Base-by-base conservation (phyloP, 1,140 invertebrate genomes). In the Scaptomyza hsui region DNA sequence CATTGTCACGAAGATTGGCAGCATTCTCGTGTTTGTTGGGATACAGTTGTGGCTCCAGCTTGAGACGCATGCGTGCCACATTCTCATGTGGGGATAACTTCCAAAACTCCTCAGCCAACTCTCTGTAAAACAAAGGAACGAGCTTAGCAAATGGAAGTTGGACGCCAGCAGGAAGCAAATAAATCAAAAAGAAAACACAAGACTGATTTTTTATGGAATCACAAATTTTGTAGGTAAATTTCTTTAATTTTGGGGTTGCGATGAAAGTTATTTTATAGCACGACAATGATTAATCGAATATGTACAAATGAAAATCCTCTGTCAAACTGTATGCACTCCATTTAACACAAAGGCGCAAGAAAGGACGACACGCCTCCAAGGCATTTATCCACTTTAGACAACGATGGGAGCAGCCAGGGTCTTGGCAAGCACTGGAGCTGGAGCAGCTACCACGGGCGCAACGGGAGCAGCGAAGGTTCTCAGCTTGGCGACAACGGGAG, bases 81-180 rank as follows among this genome's bases (percentile, higher is more conserved):
- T 95, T 95, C 75, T 95, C 94, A 70, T 94, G 93, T 37, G 92
- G 92, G 2, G 94, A 94, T 4, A 95, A 86, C 70, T 94, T 94
- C 94, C 93, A 94, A 65, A 92, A 92, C 42, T 91, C 82, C 19
- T 91, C 81, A 1, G 63, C 51, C 4, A 65, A 15, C 1, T 69
- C 72, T 3, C 92, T 93, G 67, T 4, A 91, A 86, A 5, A 10
- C 7, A 6, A 4, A 2, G 10, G 18, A 7, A 2, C 4, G 5
- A 41, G 13, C 12, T 24, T n/a, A 60, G 26, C 3, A 49, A 16
- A 9, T 47, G 12, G 41, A 0, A 19, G 9, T 24, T 13, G 15
- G 12, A 5, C 2, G 2, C n/a, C 4, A 3, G 32, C 32, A 37
- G 4, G 12, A 1, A 37, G 7, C 29, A 37, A n/a, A 37, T 37